phyloP scores from a whole-genome alignment of 2,113 vertebrate species.

The Gorilla gorilla region DNA sequence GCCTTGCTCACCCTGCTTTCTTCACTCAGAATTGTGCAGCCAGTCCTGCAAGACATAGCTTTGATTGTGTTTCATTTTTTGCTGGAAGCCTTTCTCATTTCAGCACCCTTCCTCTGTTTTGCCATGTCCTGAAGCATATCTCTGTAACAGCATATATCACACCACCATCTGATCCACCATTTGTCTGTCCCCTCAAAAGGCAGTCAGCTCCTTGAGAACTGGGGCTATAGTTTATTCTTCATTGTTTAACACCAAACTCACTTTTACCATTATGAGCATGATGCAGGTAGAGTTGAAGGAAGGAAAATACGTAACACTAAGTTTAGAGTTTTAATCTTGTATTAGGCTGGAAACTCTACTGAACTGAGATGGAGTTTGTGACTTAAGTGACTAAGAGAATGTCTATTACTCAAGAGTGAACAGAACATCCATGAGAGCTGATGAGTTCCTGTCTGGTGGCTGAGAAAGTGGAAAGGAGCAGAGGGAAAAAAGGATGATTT shows the following conservation, averaged over 20 bases:
- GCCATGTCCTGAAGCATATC: neutral
- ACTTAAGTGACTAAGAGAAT: neutral
- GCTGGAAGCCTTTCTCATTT: neutral
- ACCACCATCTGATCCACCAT: neutral
- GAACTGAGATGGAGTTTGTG: neutral
- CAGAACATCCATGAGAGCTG: neutral
- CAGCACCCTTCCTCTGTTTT: neutral
- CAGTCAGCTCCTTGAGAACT: neutral
- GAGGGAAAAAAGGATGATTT: neutral
- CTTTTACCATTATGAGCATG: neutral
- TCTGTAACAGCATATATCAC: neutral
- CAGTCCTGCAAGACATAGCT: neutral
- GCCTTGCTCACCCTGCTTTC: neutral
- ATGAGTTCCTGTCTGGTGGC: neutral
- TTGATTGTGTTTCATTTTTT: neutral
- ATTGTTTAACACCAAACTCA: neutral
- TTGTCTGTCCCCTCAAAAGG: neutral
- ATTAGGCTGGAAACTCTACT: neutral
- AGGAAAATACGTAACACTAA: neutral
- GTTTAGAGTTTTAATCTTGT: neutral
- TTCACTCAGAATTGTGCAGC: neutral
- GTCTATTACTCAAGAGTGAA: neutral
- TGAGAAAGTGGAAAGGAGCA: neutral
- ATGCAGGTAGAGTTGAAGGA: neutral
- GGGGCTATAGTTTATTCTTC: neutral